Conservation (phyloP, 2,888 invertebrate species). For the Eristalis pertinax region DNA sequence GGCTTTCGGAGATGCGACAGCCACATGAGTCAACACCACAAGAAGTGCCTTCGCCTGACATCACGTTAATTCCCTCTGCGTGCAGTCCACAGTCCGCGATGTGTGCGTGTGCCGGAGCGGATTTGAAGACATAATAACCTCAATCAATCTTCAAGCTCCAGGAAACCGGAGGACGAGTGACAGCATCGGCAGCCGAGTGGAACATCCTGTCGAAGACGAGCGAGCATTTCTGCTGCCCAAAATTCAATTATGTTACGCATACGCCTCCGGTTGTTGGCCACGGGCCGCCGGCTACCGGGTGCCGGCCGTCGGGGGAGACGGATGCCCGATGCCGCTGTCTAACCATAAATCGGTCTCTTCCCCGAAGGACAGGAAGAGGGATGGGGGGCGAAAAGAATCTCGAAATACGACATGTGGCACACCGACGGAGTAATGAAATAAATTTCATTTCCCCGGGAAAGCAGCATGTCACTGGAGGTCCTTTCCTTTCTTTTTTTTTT, state of each 20-base stretch:
- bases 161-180: constrained; percentile 8
- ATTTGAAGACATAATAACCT: constrained; percentile 24
- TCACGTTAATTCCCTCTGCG: constrained; percentile 12
- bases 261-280: constrained; percentile 37
- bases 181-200: constrained; percentile 6
- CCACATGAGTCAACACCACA: constrained; percentile 10
- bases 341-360: constrained; percentile 18
- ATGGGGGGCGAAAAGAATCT: constrained; percentile 1
- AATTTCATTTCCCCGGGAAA: constrained; percentile 63
- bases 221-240: constrained; percentile 5
- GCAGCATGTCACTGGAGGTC: constrained; percentile 41
- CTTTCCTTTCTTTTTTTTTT: constrained; percentile 12
- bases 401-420: constrained; percentile 41
- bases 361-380: neutral
- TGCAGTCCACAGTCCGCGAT: neutral
- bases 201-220: constrained; percentile 32
- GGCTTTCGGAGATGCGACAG: constrained; percentile 39
- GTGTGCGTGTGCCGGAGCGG: neutral
- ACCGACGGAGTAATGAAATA: constrained; percentile 55
- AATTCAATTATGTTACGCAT: constrained; percentile 62
- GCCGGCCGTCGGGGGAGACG: neutral
- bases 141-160: constrained; percentile 30
- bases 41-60: neutral
- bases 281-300: neutral
- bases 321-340: neutral